Conservation (phyloP, 2,888 invertebrate genomes). For the Tineola bisselliella region DNA sequence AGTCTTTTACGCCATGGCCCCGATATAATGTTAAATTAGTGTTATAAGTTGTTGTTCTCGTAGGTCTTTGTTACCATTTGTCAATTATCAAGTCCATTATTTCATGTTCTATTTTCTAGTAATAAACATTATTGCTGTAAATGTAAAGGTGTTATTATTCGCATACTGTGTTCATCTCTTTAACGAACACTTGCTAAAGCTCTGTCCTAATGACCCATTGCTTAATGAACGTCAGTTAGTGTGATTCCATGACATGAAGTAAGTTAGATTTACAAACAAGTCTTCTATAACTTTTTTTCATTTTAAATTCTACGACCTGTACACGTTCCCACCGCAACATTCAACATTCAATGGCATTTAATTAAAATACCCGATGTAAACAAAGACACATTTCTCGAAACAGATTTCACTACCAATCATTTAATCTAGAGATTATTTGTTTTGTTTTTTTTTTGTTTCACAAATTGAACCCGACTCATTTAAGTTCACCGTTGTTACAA, state of each 20-base stretch:
- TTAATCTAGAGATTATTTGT: slow-evolving; percentile 16
- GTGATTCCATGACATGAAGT: not conserved
- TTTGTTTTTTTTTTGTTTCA: slow-evolving; percentile 11
- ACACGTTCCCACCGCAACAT: not conserved
- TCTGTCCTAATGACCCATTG: slow-evolving; percentile 10
- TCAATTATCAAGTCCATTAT: not conserved
- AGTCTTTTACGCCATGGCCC: too few species aligned
- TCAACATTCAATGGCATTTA: slow-evolving; percentile 3
- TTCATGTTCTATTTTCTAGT: not conserved
- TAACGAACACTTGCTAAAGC: slow-evolving; percentile 8
- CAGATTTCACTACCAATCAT: slow-evolving; percentile 13
- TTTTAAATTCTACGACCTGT: not conserved
- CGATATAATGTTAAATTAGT: too few species aligned
- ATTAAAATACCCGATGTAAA: slow-evolving; percentile 10
- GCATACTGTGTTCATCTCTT: slow-evolving; percentile 5
- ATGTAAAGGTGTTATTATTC: slow-evolving; percentile 8
- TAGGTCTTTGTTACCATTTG: not conserved
- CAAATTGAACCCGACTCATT: slow-evolving; percentile 7
- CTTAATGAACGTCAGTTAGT: not conserved
- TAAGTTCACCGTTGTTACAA: slow-evolving; percentile 16
- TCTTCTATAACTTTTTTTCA: not conserved
- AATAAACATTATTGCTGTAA: not conserved
- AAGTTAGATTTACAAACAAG: not conserved
- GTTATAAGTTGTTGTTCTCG: too few species aligned
- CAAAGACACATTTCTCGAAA: slow-evolving; percentile 9